Base-by-base conservation (phyloP, 2,888 invertebrate genomes). In the Oligia latruncula region DNA sequence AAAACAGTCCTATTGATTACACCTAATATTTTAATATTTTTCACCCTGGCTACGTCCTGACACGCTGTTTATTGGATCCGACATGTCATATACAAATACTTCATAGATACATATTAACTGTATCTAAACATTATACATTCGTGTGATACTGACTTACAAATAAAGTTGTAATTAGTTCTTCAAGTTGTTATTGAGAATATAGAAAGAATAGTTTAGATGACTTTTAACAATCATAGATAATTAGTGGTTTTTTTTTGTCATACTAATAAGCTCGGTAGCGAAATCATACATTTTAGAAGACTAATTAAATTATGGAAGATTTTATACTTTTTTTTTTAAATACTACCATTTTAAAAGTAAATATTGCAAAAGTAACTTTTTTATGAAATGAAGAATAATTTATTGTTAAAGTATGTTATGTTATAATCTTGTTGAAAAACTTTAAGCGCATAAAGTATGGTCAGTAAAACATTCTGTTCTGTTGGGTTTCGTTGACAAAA, bases 261-360 rank as follows among this genome's bases (percentile, higher is more conserved):
- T 46, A 79, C 71, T 81, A 84, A 81, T 80, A 43, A 40, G 11
- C 55, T 67, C 49, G 71, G 58, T 83, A 65, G 65, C 65, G 40
- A 40, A 20, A 23, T 65, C 65, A 65, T 65, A 40, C 40, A 65
- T 65, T 65, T 40, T 23, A 65, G 13, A 23, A 11, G 11, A 65
- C 8, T 64, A 17, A 8, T 64, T 55, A 55, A 58, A 23, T 23
- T 58, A 11, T 23, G 9, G 64, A 35, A 35, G 35, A n/a, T 11
- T 4, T 4, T 23, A 23, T 3, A 58, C 23, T 23, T 58, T 58
- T 23, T 58, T 58, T n/a, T 4, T 1, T 11, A 60, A 15, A 60
- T 13, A 60, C 13, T 58, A n/a, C 4, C 11, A 5, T 29, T 60
- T 60, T 60, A 9, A 11, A 60, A 9, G 11, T 23, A 29, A n/a